phyloP scores from a whole-genome alignment of 2,113 vertebrate genomes.

The Myodes glareolus region DNA sequence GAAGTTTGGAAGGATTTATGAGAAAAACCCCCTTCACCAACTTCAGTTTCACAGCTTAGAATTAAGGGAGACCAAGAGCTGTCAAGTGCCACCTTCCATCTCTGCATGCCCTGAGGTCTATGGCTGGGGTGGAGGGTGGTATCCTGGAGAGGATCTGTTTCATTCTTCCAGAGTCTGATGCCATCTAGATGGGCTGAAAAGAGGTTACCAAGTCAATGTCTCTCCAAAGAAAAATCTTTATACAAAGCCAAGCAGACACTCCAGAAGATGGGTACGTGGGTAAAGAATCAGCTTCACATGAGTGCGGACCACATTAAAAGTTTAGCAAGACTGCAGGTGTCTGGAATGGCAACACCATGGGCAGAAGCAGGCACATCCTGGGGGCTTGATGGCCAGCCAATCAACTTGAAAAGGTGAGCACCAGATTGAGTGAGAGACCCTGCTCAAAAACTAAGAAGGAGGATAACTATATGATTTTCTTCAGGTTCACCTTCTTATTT shows the following conservation, averaged over 20 bases:
- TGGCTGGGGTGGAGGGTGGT: accelerated
- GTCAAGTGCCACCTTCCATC: not conserved
- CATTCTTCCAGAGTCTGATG: not conserved
- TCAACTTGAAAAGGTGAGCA: not conserved
- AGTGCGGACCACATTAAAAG: too few relatives aligned
- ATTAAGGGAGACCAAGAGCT: not conserved
- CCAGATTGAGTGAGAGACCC: not conserved
- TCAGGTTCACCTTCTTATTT: too few relatives aligned
- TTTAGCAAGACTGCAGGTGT: not conserved
- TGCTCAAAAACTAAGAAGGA: not conserved
- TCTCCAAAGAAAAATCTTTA: not conserved
- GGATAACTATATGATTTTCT: too few relatives aligned
- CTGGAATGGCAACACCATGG: not conserved
- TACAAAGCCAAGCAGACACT: not conserved
- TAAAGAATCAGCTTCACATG: too few relatives aligned
- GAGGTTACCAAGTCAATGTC: not conserved
- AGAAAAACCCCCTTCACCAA: not conserved
- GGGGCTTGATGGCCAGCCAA: not conserved
- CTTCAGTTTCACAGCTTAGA: not conserved
- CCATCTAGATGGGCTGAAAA: not conserved
- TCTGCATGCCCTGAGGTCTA: not conserved
- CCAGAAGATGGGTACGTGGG: not conserved
- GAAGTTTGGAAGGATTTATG: not conserved
- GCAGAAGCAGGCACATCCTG: not conserved
- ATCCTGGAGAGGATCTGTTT: not conserved